Evolutionary conservation across 1,140 invertebrate species (phyloP).

Genomic region (Musca domestica): DNA sequence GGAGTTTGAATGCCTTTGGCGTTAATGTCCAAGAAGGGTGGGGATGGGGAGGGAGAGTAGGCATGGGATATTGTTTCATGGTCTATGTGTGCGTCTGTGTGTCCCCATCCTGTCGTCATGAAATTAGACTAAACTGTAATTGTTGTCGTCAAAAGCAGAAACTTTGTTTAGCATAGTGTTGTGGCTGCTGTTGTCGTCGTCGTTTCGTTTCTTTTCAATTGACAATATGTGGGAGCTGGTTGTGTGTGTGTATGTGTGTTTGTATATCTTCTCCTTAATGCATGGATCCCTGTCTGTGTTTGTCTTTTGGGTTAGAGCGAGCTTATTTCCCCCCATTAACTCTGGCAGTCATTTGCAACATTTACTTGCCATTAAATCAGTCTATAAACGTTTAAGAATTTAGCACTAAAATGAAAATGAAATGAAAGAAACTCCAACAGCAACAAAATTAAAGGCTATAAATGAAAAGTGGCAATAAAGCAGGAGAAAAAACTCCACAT

Average conservation of each 20-base stretch:
- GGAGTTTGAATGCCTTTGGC: no score
- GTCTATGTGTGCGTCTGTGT: no score
- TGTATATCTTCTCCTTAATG: background rate
- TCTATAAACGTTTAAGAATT: slow-evolving; percentile 28
- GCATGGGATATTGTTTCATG: no score
- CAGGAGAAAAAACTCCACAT: background rate
- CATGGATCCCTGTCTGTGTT: background rate
- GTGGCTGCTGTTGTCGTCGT: background rate
- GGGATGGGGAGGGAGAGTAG: no score
- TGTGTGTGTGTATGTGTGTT: background rate
- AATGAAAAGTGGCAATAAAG: background rate
- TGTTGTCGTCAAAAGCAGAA: slow-evolving; percentile 7
- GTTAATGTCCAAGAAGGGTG: no score
- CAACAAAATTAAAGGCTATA: background rate
- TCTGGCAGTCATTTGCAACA: slow-evolving; percentile 19
- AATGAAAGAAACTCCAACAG: no score
- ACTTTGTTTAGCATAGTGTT: slow-evolving; percentile 11
- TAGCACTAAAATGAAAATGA: slow-evolving; percentile 6
- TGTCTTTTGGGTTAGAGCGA: background rate
- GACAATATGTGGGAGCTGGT: background rate
- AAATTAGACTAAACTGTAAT: slow-evolving; percentile 17
- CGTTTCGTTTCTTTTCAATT: background rate
- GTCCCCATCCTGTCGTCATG: background rate
- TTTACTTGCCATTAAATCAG: slow-evolving; percentile 29
- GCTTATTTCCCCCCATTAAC: slow-evolving; percentile 23